phyloP scores from a whole-genome alignment of 2,797 vertebrate species.

The Megalops cyprinoides region DNA sequence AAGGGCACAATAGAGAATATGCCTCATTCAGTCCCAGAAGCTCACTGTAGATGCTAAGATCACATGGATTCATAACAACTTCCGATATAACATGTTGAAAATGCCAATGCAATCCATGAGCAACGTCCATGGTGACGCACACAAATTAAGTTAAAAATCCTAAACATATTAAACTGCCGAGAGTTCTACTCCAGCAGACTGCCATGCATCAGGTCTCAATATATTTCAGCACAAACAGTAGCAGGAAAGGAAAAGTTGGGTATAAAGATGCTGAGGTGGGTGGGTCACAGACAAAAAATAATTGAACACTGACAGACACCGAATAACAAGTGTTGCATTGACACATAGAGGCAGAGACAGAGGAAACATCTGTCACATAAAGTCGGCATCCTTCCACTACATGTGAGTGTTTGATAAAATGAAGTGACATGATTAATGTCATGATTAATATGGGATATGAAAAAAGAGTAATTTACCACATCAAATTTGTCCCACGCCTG shows the following conservation, averaged over 20 bases:
- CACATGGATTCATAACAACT: background rate
- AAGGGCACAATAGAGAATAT: no score
- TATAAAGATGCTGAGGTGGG: background rate
- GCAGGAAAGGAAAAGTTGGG: background rate
- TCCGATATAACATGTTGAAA: background rate
- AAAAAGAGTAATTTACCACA: slow-evolving; percentile 74
- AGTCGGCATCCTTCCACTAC: background rate
- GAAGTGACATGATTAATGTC: background rate
- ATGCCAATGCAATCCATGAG: background rate
- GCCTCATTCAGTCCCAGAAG: background rate
- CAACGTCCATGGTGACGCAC: background rate
- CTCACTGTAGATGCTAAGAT: background rate
- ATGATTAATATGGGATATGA: background rate
- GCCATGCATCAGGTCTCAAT: background rate
- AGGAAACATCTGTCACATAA: background rate
- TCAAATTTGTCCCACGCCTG: slow-evolving; percentile 93
- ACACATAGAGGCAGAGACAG: background rate
- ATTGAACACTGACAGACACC: no score
- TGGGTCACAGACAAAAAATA: background rate
- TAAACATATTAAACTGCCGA: background rate
- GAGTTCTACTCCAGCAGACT: background rate
- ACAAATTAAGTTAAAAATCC: background rate
- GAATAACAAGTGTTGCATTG: background rate
- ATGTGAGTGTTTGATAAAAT: background rate
- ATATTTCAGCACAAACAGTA: background rate